Percentiles rank a stretch among this genome's conserved stretches.
These are phyloP conservation scores for Pomatorhinus ruficollis DNA, from an alignment of 2,113 vertebrate species.

Conservation along the genomic window DNA sequence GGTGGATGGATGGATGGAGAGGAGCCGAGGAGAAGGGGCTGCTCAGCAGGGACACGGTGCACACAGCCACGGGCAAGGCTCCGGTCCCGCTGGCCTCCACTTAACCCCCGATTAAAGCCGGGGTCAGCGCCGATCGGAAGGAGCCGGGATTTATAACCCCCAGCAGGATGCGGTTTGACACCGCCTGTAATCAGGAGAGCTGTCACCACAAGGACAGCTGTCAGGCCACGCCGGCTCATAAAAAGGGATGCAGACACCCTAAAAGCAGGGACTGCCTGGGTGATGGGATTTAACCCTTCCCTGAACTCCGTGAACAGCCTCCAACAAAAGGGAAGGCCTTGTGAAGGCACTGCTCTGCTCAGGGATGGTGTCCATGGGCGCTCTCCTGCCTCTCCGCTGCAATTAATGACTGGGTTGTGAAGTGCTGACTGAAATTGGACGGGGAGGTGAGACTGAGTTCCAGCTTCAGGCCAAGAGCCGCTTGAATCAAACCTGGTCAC, in stretches of 20 bases:
- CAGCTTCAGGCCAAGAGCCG: not conserved
- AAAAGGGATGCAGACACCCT: constrained; percentile 70
- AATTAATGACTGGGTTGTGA: fast-evolving
- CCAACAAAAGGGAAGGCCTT: not conserved
- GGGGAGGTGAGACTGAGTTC: not conserved
- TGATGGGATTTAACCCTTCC: constrained; percentile 52
- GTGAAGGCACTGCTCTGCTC: not conserved
- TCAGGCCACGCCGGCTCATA: constrained; percentile 68
- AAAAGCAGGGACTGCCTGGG: constrained; percentile 45
- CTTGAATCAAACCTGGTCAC: not conserved
- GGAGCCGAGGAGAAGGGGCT: constrained; percentile 17
- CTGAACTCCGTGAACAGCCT: not conserved
- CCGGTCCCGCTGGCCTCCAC: constrained; percentile 36
- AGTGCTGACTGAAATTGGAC: not conserved
- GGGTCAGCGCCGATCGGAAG: constrained; percentile 70
- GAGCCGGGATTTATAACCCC: constrained; percentile 77
- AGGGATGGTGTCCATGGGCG: not conserved
- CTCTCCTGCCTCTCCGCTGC: not conserved
- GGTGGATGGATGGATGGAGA: not conserved
- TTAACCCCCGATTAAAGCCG: constrained; percentile 73
- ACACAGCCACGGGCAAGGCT: not conserved
- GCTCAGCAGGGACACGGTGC: constrained; percentile 24
- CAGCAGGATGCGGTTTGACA: constrained; percentile 73
- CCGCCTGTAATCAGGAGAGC: constrained; percentile 78
- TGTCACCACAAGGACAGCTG: constrained; percentile 82